Base-by-base conservation (phyloP, 2,888 invertebrate species). In the Chloroclystis v-ata region DNA sequence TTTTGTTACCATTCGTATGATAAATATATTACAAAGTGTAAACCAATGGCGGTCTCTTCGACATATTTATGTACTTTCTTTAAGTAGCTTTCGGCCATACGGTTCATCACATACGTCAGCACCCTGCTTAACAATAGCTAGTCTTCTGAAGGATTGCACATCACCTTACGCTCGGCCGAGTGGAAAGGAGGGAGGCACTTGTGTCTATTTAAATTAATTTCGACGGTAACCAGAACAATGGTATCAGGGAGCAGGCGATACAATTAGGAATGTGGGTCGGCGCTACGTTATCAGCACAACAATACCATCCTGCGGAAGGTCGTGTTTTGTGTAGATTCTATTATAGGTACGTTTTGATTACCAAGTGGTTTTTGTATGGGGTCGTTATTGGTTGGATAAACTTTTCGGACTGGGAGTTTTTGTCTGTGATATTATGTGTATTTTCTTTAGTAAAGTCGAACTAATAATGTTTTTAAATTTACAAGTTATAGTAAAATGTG, bases 151-250 rank as follows among this genome's bases (percentile, higher is more conserved):
- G 70, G 80, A 81, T 82, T 75, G 76, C 69, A 75, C 79, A 82
- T 82, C 82, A 77, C 68, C 70, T 79, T 68, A 69, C 70, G 76
- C 76, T 78, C 68, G 67, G 63, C 69, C 57, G 65, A 79, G 80
- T 61, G 72, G 72, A 79, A 78, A 82, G 77, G 78, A 79, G 80
- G 74, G 76, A 78, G 77, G 78, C 78, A 48, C 54, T 50, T 35
- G 48, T 42, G 48, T 52, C 66, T 67, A 78, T 80, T 78, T 78
- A 78, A 82, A 82, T 82, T 80, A 83, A 83, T 82, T 82, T 78
- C 63, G 56, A 62, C 62, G 60, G 65, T 49, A 47, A 49, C 49
- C 43, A 38, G 46, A 55, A 59, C 57, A 61, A 51, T 56, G 54
- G 55, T 67, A 70, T 69, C 66, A 53, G 44, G 44, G 52, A 57